phyloP scores from a whole-genome alignment of 2,888 invertebrate species.

The Conomelus anceps region DNA sequence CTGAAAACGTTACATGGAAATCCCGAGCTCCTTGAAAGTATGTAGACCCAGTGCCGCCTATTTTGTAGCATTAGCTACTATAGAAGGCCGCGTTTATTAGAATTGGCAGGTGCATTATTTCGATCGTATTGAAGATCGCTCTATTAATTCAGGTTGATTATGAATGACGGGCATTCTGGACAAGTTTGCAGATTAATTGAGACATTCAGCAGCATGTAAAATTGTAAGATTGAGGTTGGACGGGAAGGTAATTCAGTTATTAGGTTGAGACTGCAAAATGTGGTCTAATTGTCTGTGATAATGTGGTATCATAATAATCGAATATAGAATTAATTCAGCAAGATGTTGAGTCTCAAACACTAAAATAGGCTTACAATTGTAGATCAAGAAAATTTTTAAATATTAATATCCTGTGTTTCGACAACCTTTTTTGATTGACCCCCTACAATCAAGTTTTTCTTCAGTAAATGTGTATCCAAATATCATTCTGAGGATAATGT shows the following conservation, averaged over 20 bases:
- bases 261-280: neutral
- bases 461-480: too few species aligned
- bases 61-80: neutral
- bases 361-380: too few species aligned
- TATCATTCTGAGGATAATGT: too few species aligned
- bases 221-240: neutral
- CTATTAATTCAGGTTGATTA: neutral
- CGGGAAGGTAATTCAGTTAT: neutral
- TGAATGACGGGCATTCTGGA: neutral
- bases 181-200: neutral
- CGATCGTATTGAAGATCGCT: neutral
- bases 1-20: neutral
- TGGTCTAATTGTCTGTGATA: neutral
- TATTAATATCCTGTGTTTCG: neutral
- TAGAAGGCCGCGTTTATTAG: neutral
- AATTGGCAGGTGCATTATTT: neutral
- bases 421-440: neutral
- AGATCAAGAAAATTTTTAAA: too few species aligned
- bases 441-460: neutral
- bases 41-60: neutral
- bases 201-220: neutral
- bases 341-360: neutral
- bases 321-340: too few species aligned
- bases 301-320: neutral
- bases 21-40: neutral